Evolutionary conservation across 2,888 invertebrate genomes (phyloP), one percentile per base, ranked within the genome.

Genomic region (Meliscaeva auricollis): DNA sequence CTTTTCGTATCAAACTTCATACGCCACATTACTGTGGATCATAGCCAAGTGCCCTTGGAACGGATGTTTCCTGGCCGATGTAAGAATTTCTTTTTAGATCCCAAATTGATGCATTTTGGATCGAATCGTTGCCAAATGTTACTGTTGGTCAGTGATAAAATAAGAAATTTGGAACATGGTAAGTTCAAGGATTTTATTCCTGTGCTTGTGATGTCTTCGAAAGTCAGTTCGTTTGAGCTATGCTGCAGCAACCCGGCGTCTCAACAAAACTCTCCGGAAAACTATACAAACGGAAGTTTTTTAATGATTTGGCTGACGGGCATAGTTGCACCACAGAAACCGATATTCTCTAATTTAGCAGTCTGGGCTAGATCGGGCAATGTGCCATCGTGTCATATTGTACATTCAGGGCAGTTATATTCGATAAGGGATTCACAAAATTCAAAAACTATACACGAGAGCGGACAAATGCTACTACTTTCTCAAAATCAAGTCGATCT

Each of bases 271-370:
- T 26, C 3, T 26, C 26, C 26, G 4, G 5, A 41, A 22, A 38
- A 48, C 11, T 13, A 6, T n/a, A 11, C 9, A 13, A n/a, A 2
- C 9, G 22, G 17, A 0, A 54, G 54, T 1, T 69, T 54, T 35
- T n/a, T 89, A 35, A 87, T 91, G 48, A 87, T 91, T 41, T 91
- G 91, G 91, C 58, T 91, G 22, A 89, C 90, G 0, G 89, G 90
- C 38, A 73, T 90, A 20, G 84, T 88, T 6, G 88, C 90, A 2
- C 82, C 87, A 0, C 87, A 89, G 15, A 35, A 88, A 8, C 87
- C 88, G 0, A 70, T 90, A 15, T 87, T 87, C 4, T 90, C 87
- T n/a, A 90, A 89, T 52, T 9, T 91, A 8, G 88, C 89, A 3
- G 87, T 90, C 0, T 91, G 90, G 90, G 87, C 89, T 0, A 74